Conservation (phyloP, 1,140 invertebrate genomes). For the Aphidius gifuensis region DNA sequence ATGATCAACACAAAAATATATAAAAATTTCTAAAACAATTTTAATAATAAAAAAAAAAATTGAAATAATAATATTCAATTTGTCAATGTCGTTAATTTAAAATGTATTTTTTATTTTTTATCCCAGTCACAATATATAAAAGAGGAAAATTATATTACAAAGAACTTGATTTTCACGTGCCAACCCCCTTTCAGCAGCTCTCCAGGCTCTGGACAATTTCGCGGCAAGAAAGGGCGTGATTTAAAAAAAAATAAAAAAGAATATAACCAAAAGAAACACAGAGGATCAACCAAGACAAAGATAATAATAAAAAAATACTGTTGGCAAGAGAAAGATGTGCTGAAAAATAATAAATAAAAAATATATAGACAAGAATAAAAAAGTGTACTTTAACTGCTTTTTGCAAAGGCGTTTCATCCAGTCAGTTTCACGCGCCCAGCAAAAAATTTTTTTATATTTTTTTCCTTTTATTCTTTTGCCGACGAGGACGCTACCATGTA, state of each 20-base stretch:
- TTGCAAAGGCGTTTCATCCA: constrained; percentile 6
- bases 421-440: constrained; percentile 29
- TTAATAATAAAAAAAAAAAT: too few relatives aligned
- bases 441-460: too few relatives aligned
- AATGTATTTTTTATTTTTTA: too few relatives aligned
- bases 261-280: constrained; percentile 3
- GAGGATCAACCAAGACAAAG: background rate
- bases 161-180: background rate
- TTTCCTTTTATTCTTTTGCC: constrained; percentile 26
- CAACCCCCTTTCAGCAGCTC: constrained; percentile 30
- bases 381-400: constrained; percentile 5
- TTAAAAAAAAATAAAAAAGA: constrained; percentile 13
- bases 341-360: constrained; percentile 6
- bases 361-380: constrained; percentile 7
- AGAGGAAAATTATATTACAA: too few relatives aligned
- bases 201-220: constrained; percentile 18
- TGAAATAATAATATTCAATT: too few relatives aligned
- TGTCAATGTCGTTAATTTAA: too few relatives aligned
- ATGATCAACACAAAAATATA: too few relatives aligned
- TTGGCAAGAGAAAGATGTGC: background rate
- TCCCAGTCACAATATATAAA: too few relatives aligned
- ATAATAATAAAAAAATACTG: constrained; percentile 9
- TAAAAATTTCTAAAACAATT: too few relatives aligned
- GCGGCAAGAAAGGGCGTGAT: constrained; percentile 21
- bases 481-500: constrained; percentile 30